These are phyloP conservation scores for Macaria notata DNA, from an alignment of 2,888 invertebrate genomes.

Conservation along the genomic window DNA sequence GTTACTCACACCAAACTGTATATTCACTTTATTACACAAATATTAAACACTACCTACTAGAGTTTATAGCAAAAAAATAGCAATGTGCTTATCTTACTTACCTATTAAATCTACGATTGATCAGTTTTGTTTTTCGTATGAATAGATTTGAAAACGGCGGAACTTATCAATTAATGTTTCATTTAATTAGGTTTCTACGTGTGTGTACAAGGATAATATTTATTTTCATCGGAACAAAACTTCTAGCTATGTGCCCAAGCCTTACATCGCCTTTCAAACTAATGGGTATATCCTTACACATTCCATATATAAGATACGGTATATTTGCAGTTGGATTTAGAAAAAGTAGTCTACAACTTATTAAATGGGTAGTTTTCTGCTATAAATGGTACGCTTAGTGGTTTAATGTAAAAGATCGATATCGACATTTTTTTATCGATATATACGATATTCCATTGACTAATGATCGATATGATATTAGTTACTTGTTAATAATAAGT, in stretches of 20 bases:
- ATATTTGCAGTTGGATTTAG: conserved; percentile 10
- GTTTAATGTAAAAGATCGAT: conserved; percentile 16
- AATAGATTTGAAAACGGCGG: no score
- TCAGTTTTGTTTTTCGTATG: no score
- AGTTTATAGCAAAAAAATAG: no score
- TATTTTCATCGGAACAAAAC: no score
- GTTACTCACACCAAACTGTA: no score
- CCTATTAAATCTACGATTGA: no score
- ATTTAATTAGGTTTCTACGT: no score
- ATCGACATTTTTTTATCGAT: conserved; percentile 17
- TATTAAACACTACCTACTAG: no score
- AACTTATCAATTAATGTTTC: no score
- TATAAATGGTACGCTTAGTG: conserved; percentile 20
- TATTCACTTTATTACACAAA: no score
- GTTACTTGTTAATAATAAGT: neutral
- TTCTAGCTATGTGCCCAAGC: neutral
- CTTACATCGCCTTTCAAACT: neutral
- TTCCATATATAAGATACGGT: conserved; percentile 11
- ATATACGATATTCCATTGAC: conserved; percentile 10
- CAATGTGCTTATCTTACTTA: no score
- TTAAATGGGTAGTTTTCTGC: conserved; percentile 18
- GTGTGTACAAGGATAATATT: no score
- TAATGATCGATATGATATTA: conserved; percentile 16
- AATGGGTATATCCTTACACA: conserved; percentile 4
- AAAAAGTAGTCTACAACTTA: conserved; percentile 20